Evolutionary conservation across 1,140 invertebrate genomes (phyloP).

Genomic region (Hormaphis cornu): DNA sequence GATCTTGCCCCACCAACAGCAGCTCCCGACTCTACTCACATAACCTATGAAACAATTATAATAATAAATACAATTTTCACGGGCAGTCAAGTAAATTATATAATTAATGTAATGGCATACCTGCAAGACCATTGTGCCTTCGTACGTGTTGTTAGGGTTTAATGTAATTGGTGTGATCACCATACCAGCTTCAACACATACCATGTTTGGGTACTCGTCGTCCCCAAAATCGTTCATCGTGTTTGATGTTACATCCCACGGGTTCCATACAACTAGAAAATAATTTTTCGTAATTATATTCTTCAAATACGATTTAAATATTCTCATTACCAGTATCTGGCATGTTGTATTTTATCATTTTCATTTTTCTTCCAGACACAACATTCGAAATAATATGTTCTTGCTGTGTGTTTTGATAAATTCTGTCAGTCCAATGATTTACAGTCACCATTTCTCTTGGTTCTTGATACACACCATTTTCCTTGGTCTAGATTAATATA

Average conservation of each 20-base stretch:
- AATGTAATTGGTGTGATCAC: constrained; percentile 76
- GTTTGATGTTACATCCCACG: constrained; percentile 84
- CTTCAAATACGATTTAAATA: not conserved
- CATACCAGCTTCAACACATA: constrained; percentile 87
- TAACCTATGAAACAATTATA: constrained; percentile 42
- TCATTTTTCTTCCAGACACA: constrained; percentile 80
- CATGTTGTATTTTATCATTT: constrained; percentile 87
- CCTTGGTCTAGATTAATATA: constrained; percentile 60
- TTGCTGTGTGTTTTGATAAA: constrained; percentile 85
- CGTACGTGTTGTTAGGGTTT: constrained; percentile 74
- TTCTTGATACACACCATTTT: constrained; percentile 74
- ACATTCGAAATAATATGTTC: constrained; percentile 89
- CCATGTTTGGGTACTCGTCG: constrained; percentile 89
- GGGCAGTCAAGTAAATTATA: not conserved
- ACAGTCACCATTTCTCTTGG: constrained; percentile 78
- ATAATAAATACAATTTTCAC: not conserved
- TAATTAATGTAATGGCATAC: constrained; percentile 42
- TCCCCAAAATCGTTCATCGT: constrained; percentile 89
- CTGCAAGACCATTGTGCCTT: constrained; percentile 77
- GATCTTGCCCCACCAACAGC: constrained; percentile 38
- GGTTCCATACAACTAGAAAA: constrained; percentile 82
- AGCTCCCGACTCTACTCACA: constrained; percentile 40
- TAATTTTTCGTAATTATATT: not conserved
- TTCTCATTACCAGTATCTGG: constrained; percentile 64
- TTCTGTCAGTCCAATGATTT: constrained; percentile 81